Base-by-base conservation (phyloP, 2,888 invertebrate genomes). In the Malachius bipustulatus region DNA sequence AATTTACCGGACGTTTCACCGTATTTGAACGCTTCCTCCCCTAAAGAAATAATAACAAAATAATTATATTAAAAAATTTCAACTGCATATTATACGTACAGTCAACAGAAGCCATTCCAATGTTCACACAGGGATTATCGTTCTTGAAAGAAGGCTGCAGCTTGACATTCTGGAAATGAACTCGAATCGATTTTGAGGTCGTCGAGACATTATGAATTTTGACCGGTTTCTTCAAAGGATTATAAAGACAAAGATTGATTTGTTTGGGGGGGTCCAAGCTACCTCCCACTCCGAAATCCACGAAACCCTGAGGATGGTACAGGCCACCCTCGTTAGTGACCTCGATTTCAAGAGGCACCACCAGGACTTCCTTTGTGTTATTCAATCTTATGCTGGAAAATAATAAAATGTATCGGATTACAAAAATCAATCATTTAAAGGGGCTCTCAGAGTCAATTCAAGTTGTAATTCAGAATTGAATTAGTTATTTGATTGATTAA, bases 291-390 rank as follows among this genome's bases (percentile, higher is more conserved):
- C 89, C 89, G 63, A 90, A 88, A 64, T 90, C 85, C 16, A 90
- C 65, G 38, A 78, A 62, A 36, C 73, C 74, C 53, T 77, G 76
- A n/a, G 82, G 75, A 47, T 82, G 75, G 63, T 82, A 87, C 38
- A 88, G 67, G 32, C 85, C 82, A 43, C 79, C 71, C 36, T 67
- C 64, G 14, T 75, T 62, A 41, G 63, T 61, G 36, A 88, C 83
- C 66, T 87, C 83, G 35, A 89, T 77, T 65, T 88, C 88, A 30
- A 89, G 72, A 16, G 88, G 87, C 44, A 89, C 73, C 43, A 89
- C 76, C 44, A 89, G 69, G 45, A 77, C 66, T 55, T 79, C 75
- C 43, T 69, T 67, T 44, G 71, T 73, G 50, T 70, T 70, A 54
- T 76, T 78, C 42, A 82, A 71, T 64, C 75, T 77, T 52, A 83